Conservation (phyloP, 2,797 vertebrate genomes). For the Borostomias antarcticus region DNA sequence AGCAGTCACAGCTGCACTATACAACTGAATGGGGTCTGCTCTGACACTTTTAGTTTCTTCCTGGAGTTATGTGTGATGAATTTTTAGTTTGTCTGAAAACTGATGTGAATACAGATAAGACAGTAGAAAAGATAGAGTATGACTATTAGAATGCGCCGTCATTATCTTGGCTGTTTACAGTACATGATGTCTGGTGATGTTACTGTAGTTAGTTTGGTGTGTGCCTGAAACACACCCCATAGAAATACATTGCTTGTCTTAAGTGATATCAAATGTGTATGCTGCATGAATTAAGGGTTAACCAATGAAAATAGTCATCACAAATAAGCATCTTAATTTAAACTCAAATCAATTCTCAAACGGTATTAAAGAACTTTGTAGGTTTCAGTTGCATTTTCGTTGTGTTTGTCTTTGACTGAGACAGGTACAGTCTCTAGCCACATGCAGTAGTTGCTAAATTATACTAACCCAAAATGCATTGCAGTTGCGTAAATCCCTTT, state of each 20-base stretch:
- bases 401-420: neutral
- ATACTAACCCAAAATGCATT: slow-evolving; percentile 59
- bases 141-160: too few relatives aligned
- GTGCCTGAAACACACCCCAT: neutral
- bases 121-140: too few relatives aligned
- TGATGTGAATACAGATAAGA: too few relatives aligned
- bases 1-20: neutral
- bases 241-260: neutral
- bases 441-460: slow-evolving; percentile 31
- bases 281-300: neutral
- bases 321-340: neutral
- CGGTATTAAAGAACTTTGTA: neutral
- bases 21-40: neutral
- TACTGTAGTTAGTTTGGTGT: too few relatives aligned
- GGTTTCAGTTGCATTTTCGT: neutral
- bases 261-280: neutral
- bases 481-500: slow-evolving; percentile 65
- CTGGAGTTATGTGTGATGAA: too few relatives aligned
- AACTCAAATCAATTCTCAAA: neutral
- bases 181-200: too few relatives aligned
- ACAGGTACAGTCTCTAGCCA: slow-evolving; percentile 43
- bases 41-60: neutral
- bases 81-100: too few relatives aligned
- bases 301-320: neutral
- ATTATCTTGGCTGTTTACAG: too few relatives aligned